Conservation (phyloP, 2,113 vertebrate genomes). For the Morone saxatilis region DNA sequence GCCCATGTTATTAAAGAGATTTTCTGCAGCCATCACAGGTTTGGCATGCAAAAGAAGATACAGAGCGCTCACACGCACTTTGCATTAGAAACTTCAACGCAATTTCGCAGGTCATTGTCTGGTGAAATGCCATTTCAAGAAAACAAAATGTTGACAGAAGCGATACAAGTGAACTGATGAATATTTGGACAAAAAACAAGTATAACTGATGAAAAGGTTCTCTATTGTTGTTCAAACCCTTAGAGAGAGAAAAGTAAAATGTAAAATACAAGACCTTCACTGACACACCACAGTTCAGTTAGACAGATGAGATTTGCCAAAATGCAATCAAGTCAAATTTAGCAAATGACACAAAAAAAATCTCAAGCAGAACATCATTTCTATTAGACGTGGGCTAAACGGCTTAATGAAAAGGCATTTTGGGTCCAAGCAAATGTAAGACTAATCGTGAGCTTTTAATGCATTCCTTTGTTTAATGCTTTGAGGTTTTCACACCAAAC, state of each 20-base stretch:
- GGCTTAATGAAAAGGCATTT: slow-evolving; percentile 48
- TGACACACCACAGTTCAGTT: slow-evolving; percentile 16
- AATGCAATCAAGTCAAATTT: slow-evolving; percentile 45
- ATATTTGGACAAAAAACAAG: slow-evolving; percentile 30
- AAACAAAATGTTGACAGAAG: slow-evolving; percentile 43
- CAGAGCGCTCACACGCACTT: slow-evolving; percentile 1
- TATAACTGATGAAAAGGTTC: slow-evolving; percentile 38
- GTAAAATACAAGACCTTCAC: slow-evolving; percentile 1
- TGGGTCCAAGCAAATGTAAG: slow-evolving; percentile 22
- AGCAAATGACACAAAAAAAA: slow-evolving; percentile 23
- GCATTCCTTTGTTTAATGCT: slow-evolving; percentile 45
- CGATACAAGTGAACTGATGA: slow-evolving; percentile 40
- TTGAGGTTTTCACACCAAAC: slow-evolving; percentile 64
- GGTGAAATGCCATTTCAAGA: slow-evolving; percentile 41
- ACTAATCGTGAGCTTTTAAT: slow-evolving; percentile 60
- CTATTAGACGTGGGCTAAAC: slow-evolving; percentile 26
- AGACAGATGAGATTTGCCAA: slow-evolving; percentile 21
- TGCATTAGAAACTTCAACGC: slow-evolving; percentile 35
- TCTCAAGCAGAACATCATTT: slow-evolving; percentile 24
- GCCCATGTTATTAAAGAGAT: slow-evolving; percentile 53
- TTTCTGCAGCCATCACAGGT: slow-evolving; percentile 44
- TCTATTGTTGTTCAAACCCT: slow-evolving; percentile 14
- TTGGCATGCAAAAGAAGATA: slow-evolving; percentile 42
- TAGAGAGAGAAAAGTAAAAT: slow-evolving; percentile 2
- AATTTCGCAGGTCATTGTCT: slow-evolving; percentile 44